Evolutionary conservation across 2,797 vertebrate species (phyloP), one percentile per base, ranked within the genome.

Genomic region (Steatocranus sp.): DNA sequence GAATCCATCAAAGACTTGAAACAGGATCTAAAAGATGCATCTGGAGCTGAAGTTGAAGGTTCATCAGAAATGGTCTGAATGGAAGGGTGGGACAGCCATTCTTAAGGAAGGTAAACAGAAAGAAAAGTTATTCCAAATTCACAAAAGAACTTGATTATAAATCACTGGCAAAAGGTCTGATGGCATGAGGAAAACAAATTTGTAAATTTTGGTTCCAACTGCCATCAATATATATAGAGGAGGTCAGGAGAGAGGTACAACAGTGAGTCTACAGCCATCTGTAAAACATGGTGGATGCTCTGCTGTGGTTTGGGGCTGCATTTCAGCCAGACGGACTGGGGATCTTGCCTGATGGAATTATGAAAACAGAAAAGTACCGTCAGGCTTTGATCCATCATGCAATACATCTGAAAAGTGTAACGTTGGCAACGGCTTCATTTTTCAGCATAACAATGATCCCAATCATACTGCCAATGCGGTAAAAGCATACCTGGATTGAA

Each of bases 181-280:
- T 32, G 15, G 9, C 30, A 18, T 58, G 30, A 34, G 17, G 17
- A 61, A 34, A n/a, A 11, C 10, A 8, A 0, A 34, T 20, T 36
- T 36, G 18, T 20, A 36, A 0, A 12, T 36, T 36, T 36, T 63
- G 10, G 2, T 61, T 61, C 56, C n/a, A 34, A 34, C 10, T 34
- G 0, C 17, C 17, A 3, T 61, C 30, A 8, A 12, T 63, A 0
- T 36, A 18, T 36, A 63, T 20, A 61, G 17, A 58, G 11, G 32
- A 61, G 11, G 1, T 61, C 30, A 3, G 56, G 3, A 3, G 32
- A 61, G 18, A 63, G 18, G 58, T 36, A 20, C 32, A 63, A 3
- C 58, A 36, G 1, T 61, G 32, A 36, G 18, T 36, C 18, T 36
- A 36, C 11, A 63, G 58, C 32, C 7, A 1, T 61, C 56, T 34